These are phyloP conservation scores for Mechanitis mazaeus DNA, from an alignment of 2,888 invertebrate genomes.

Conservation along the genomic window DNA sequence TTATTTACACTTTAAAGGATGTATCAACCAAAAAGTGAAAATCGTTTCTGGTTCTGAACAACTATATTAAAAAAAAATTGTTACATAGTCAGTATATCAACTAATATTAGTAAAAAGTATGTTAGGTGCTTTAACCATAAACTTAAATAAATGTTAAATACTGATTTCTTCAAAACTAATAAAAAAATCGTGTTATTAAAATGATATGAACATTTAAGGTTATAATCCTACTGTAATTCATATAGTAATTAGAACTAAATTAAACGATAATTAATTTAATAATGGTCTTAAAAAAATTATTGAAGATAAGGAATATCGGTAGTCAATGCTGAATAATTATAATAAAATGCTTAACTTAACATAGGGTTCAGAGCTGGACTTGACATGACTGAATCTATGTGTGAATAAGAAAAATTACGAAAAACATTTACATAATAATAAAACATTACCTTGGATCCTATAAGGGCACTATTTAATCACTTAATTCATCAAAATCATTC, in stretches of 20 bases:
- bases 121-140: no score
- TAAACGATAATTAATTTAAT: no score
- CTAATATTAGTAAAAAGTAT: no score
- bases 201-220: not conserved
- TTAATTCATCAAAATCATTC: conserved; percentile 27
- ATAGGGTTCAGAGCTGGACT: not conserved
- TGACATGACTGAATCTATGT: conserved; percentile 5
- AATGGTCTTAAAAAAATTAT: not conserved
- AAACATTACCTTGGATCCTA: conserved; percentile 39
- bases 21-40: no score
- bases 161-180: no score
- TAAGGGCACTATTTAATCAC: conserved; percentile 25
- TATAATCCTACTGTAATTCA: not conserved
- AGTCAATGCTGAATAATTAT: not conserved
- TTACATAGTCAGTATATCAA: no score
- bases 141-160: no score
- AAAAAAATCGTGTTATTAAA: not conserved
- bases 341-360: not conserved
- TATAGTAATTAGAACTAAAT: not conserved
- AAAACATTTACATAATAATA: not conserved
- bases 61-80: not conserved
- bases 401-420: not conserved
- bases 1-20: no score
- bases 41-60: conserved; percentile 9
- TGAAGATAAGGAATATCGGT: not conserved